Evolutionary conservation across 2,113 vertebrate species (phyloP).

Genomic region (Limnothrissa miodon): DNA sequence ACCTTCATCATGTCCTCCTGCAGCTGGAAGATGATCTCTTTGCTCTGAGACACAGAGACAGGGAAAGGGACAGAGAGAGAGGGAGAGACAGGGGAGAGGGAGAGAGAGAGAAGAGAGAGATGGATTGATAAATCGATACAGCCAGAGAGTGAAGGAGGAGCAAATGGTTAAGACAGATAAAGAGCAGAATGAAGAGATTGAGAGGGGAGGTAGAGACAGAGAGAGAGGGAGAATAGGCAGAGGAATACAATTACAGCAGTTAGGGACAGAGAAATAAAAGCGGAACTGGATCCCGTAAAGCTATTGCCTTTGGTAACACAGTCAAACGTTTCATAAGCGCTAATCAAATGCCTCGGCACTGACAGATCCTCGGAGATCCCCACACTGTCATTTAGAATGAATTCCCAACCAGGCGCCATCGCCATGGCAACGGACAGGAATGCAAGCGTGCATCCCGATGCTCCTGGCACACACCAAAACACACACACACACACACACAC

Average conservation of each 20-base stretch:
- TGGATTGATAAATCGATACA: neutral
- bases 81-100: neutral
- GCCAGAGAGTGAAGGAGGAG: neutral
- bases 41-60: conserved; percentile 79
- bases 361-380: neutral
- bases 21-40: conserved; percentile 96
- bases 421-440: neutral
- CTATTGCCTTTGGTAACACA: neutral
- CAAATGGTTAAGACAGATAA: neutral
- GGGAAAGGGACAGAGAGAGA: neutral
- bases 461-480: neutral
- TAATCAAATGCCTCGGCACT: neutral
- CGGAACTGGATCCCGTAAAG: neutral
- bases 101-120: neutral
- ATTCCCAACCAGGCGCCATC: neutral
- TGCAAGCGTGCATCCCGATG: neutral
- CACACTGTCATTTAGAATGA: neutral
- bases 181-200: neutral
- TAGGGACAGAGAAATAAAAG: neutral
- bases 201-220: neutral
- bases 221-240: neutral
- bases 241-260: neutral
- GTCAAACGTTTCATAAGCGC: neutral
- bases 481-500: neutral
- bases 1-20: conserved; percentile 99